These are phyloP conservation scores for Neoascia interrupta DNA, from an alignment of 2,888 invertebrate genomes.

Conservation along the genomic window DNA sequence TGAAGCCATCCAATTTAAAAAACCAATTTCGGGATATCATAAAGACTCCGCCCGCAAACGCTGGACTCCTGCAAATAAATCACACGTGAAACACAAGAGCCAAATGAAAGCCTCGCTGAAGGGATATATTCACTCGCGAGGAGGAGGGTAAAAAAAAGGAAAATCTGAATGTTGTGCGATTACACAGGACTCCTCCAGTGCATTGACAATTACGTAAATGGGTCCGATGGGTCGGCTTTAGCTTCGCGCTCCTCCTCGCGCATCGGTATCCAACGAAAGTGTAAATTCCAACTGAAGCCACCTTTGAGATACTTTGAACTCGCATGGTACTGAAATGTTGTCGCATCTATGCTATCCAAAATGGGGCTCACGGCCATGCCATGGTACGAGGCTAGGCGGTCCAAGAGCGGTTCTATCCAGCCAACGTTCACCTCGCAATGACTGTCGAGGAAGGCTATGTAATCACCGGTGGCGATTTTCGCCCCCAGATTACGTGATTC, in stretches of 20 bases:
- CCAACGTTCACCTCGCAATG: conserved; percentile 79
- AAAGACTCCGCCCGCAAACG: conserved; percentile 77
- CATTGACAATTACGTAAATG: conserved; percentile 71
- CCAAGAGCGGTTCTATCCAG: conserved; percentile 80
- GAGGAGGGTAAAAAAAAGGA: not conserved
- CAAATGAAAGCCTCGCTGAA: conserved; percentile 2
- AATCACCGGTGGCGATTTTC: conserved; percentile 75
- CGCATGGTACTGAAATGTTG: conserved; percentile 77
- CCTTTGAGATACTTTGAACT: conserved; percentile 78
- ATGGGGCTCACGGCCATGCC: conserved; percentile 79
- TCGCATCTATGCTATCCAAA: conserved; percentile 79
- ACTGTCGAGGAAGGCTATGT: conserved; percentile 79
- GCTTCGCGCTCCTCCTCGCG: conserved; percentile 51
- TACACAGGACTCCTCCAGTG: conserved; percentile 27
- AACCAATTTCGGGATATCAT: conserved; percentile 79
- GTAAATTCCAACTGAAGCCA: conserved; percentile 81
- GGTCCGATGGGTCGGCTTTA: conserved; percentile 50
- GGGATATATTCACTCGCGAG: conserved; percentile 1
- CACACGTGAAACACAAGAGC: conserved; percentile 40
- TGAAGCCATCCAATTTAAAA: conserved; percentile 77
- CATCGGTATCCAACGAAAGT: conserved; percentile 80
- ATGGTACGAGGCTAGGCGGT: conserved; percentile 70
- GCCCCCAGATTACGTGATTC: conserved; percentile 79
- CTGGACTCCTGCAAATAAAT: conserved; percentile 74
- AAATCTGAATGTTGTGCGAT: conserved; percentile 8